Evolutionary conservation across 30 jellyfish, hydroid and myxozoan species (phyloP).

Genomic region (Turritopsis rubra): DNA sequence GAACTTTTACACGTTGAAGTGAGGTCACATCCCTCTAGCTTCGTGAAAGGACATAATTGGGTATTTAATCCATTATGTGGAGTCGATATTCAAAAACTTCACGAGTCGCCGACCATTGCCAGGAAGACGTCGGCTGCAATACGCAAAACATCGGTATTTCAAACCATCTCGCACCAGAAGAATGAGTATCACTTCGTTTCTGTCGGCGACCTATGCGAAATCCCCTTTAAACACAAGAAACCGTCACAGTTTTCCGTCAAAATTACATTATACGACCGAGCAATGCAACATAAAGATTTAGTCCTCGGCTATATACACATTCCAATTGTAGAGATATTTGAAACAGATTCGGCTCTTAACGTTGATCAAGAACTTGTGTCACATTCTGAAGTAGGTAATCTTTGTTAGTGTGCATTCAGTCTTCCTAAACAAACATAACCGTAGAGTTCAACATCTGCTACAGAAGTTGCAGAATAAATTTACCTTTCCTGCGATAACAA

Average conservation of each 20-base stretch:
- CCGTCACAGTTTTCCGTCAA: background rate
- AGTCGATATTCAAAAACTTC: background rate
- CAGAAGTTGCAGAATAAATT: too few species aligned
- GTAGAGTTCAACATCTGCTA: too few species aligned
- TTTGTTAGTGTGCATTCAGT: too few species aligned
- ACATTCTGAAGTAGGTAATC: background rate
- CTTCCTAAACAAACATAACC: too few species aligned
- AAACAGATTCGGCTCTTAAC: slow-evolving; percentile 2
- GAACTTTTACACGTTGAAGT: background rate
- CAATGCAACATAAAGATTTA: background rate
- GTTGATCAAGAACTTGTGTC: background rate
- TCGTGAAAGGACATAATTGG: slow-evolving; percentile 2
- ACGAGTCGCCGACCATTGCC: background rate
- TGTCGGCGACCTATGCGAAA: background rate
- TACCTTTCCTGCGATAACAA: too few species aligned
- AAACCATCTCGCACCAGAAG: background rate
- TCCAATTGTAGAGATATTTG: background rate
- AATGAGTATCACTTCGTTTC: background rate
- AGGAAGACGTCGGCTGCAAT: background rate
- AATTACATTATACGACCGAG: background rate
- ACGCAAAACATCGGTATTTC: background rate
- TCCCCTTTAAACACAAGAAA: background rate
- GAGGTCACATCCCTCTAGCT: background rate
- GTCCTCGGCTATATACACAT: background rate
- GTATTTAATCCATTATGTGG: background rate